Evolutionary conservation across 2,888 invertebrate species (phyloP).

Genomic region (Sinodicranocentrus sp.): DNA sequence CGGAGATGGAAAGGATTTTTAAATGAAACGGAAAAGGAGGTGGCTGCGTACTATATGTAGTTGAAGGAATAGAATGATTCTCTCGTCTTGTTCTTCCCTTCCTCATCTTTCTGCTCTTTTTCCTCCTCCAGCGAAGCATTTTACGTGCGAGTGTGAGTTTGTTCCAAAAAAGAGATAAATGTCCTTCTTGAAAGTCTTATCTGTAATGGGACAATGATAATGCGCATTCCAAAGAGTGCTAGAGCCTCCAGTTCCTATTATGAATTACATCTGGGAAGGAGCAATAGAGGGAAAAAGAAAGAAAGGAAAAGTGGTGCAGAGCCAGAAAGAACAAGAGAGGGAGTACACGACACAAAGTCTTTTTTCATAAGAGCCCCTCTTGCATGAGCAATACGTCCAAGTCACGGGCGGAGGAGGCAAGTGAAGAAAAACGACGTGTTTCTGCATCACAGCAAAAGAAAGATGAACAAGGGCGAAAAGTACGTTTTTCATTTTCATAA

Average conservation of each 20-base stretch:
- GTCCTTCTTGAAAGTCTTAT: constrained; percentile 65
- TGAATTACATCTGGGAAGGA: constrained; percentile 34
- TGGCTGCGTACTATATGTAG: constrained; percentile 16
- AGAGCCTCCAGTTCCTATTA: constrained; percentile 34
- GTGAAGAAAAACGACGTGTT: constrained; percentile 44
- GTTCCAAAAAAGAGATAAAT: constrained; percentile 64
- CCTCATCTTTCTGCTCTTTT: neutral
- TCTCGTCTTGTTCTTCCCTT: neutral
- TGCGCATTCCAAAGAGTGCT: constrained; percentile 63
- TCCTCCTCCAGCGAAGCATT: constrained; percentile 6
- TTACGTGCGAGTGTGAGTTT: constrained; percentile 39
- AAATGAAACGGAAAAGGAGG: constrained; percentile 69
- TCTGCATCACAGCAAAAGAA: constrained; percentile 43
- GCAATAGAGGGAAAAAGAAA: neutral
- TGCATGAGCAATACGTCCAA: constrained; percentile 39
- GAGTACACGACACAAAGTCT: constrained; percentile 1
- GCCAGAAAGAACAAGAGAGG: neutral
- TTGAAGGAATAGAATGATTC: constrained; percentile 38
- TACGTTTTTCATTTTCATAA: constrained; percentile 68
- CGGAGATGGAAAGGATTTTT: constrained; percentile 66
- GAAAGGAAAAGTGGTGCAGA: constrained; percentile 5
- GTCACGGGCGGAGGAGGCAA: constrained; percentile 30
- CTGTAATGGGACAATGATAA: constrained; percentile 70
- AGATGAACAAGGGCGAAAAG: constrained; percentile 61
- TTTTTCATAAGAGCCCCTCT: neutral